A percentile compares a stretch with the other conserved stretches of the same genome.
phyloP scores from a whole-genome alignment of 2,113 vertebrate species.

The Mus spicilegus region DNA sequence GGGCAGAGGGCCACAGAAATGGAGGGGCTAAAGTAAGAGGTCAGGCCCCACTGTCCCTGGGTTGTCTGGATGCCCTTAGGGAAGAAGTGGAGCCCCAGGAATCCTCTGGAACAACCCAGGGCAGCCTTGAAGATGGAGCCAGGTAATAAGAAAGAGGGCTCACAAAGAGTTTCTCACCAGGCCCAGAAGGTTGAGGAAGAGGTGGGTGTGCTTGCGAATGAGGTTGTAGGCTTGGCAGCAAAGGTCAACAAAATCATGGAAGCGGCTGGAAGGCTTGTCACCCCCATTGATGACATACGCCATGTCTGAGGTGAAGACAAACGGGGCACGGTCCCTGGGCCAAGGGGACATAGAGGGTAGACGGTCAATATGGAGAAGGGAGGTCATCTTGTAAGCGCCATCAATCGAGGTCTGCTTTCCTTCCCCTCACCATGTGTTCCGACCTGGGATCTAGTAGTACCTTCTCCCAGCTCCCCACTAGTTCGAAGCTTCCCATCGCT shows the following conservation, averaged over 20 bases:
- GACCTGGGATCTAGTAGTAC: neutral
- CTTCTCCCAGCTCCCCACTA: neutral
- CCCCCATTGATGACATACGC: conserved; percentile 98
- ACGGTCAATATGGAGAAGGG: conserved; percentile 37
- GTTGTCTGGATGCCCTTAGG: neutral
- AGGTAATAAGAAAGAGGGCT: neutral
- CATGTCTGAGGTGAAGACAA: conserved; percentile 99
- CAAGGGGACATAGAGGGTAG: neutral
- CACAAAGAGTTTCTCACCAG: conserved; percentile 88
- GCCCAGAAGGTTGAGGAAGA: conserved; percentile 98
- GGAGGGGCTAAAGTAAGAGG: neutral
- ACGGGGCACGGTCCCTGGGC: conserved; percentile 95
- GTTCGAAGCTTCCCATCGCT: neutral
- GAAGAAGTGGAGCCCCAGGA: neutral
- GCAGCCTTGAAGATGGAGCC: neutral
- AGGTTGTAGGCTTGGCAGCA: conserved; percentile 99
- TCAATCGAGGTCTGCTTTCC: neutral
- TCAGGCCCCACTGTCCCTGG: neutral
- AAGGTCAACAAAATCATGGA: conserved; percentile 98
- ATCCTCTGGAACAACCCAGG: neutral
- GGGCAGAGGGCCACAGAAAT: neutral
- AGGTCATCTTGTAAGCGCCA: neutral
- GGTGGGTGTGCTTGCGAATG: conserved; percentile 97
- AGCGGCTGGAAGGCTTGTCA: conserved; percentile 98
- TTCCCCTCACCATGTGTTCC: neutral